Evolutionary conservation across 2,888 invertebrate species (phyloP).

Genomic region (Chalcis sispes): DNA sequence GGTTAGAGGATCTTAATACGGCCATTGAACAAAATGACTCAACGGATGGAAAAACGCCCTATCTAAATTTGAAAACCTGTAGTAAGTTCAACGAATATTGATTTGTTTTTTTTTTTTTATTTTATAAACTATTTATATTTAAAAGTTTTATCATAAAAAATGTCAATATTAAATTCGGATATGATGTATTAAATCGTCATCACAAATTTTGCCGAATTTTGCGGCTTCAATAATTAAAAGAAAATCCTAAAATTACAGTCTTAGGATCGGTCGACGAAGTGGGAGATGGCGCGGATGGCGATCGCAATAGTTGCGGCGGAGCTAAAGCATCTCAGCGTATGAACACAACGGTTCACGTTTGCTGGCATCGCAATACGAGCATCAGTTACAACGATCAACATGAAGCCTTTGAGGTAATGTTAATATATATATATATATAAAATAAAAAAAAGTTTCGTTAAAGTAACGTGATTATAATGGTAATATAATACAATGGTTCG

Average conservation of each 20-base stretch:
- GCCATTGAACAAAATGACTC: constrained; percentile 79
- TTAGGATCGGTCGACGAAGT: constrained; percentile 86
- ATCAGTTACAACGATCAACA: constrained; percentile 87
- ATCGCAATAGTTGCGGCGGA: constrained; percentile 76
- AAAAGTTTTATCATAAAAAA: neutral
- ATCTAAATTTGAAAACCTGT: constrained; percentile 81
- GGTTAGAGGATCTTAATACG: constrained; percentile 87
- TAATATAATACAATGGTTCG: too few relatives aligned
- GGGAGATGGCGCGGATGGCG: constrained; percentile 79
- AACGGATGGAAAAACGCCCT: constrained; percentile 79
- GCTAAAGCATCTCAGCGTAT: constrained; percentile 82
- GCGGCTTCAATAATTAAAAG: neutral
- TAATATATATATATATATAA: too few relatives aligned
- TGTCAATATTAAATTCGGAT: neutral
- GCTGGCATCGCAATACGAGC: constrained; percentile 96
- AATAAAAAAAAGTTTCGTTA: too few relatives aligned
- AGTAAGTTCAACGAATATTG: constrained; percentile 80
- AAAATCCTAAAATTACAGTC: constrained; percentile 60
- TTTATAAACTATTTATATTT: constrained; percentile 1
- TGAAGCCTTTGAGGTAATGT: constrained; percentile 84
- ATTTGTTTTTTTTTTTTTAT: too few relatives aligned
- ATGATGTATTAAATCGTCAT: neutral
- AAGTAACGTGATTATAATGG: too few relatives aligned
- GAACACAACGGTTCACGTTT: constrained; percentile 94
- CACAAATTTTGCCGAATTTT: neutral